Conservation (phyloP, 1,140 invertebrate genomes). For the Pseudomyrmex dendroicus region DNA sequence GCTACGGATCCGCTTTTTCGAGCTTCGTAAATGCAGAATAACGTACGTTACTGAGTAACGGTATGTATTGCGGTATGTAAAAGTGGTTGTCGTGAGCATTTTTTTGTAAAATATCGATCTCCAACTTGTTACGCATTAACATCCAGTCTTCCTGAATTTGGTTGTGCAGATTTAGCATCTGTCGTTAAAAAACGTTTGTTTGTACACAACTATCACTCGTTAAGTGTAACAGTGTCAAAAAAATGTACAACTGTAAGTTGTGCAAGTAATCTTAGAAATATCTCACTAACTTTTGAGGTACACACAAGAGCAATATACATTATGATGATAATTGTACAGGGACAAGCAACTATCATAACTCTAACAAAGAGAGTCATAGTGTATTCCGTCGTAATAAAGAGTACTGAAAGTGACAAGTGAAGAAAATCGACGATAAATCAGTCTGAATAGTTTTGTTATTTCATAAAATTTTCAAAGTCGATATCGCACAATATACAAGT, state of each 20-base stretch:
- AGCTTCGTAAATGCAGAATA: too few species aligned
- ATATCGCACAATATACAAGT: too few species aligned
- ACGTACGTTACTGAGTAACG: too few species aligned
- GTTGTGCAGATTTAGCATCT: slow-evolving; percentile 28
- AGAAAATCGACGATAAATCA: neutral
- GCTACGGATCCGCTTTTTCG: too few species aligned
- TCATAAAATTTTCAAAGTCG: too few species aligned
- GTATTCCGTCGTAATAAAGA: slow-evolving; percentile 15
- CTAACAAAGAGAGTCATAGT: slow-evolving; percentile 16
- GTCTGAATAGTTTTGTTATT: neutral
- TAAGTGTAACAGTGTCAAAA: neutral
- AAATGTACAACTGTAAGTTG: too few species aligned
- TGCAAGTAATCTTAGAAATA: too few species aligned
- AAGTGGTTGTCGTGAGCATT: neutral
- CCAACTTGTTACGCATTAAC: slow-evolving; percentile 1
- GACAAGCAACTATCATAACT: neutral
- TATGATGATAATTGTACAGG: neutral
- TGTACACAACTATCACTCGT: neutral
- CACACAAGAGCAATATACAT: neutral
- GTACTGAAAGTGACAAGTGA: neutral
- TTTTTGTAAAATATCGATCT: slow-evolving; percentile 46
- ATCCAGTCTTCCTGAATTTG: slow-evolving; percentile 30
- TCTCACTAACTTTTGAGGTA: slow-evolving; percentile 21
- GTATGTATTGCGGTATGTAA: too few species aligned
- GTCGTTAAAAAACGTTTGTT: neutral